phyloP scores from a whole-genome alignment of 1,140 invertebrate genomes.

The Parasteatoda tepidariorum region DNA sequence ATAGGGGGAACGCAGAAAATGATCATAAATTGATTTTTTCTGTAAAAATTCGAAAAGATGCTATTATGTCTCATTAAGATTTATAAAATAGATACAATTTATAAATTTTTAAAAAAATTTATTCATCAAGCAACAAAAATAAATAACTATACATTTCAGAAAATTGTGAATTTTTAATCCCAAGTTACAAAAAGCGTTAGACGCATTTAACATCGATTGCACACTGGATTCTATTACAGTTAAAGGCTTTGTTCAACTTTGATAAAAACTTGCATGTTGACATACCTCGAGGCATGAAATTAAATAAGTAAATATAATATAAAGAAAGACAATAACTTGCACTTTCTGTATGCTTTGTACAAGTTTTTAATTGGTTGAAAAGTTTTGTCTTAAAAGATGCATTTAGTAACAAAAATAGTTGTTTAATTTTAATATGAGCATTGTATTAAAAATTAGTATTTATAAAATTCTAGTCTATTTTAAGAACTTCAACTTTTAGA shows the following conservation, averaged over 20 bases:
- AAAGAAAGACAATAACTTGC: neutral
- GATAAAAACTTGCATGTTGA: neutral
- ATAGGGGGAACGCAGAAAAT: no score
- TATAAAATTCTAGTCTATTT: neutral
- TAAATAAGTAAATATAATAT: neutral
- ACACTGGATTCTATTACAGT: neutral
- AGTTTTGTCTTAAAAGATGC: constrained; percentile 1
- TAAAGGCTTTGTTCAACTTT: constrained; percentile 1
- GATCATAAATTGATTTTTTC: no score
- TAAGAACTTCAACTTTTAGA: constrained; percentile 39
- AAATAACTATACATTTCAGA: constrained; percentile 40
- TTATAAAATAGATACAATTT: neutral
- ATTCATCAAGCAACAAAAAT: constrained; percentile 43
- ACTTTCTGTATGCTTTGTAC: neutral
- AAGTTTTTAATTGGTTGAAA: neutral
- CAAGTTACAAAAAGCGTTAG: neutral
- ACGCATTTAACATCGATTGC: constrained; percentile 27
- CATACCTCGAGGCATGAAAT: neutral
- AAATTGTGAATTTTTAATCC: constrained; percentile 12
- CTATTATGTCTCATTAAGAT: no score
- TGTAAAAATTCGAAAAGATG: no score
- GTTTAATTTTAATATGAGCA: neutral
- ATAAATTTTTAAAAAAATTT: constrained; percentile 5
- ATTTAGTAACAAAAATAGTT: constrained; percentile 36
- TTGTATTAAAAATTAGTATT: neutral